Base-by-base conservation (phyloP, 2,113 vertebrate species). In the Limanda limanda region DNA sequence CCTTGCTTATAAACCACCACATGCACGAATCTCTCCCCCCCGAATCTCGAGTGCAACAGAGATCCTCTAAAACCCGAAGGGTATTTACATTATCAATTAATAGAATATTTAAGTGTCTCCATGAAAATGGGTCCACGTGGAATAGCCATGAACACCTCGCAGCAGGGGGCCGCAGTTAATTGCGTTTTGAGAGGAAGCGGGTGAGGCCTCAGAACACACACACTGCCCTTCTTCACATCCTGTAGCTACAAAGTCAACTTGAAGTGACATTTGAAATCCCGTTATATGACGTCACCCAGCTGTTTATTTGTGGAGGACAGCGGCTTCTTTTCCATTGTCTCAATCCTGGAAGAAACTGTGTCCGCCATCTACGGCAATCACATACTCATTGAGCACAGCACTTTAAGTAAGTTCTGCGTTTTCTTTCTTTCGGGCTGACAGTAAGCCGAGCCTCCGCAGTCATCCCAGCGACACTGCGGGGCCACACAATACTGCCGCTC, bases 71-170 rank as follows among this genome's bases (percentile, higher is more conserved):
- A 87, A 78, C 76, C 88, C 69, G 67, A 82, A 81, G 87, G 89
- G 82, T 86, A 83, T 86, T 87, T 89, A 88, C 88, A 91, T 91
- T 71, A 88, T 88, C 86, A 93, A 92, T 91, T 92, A 84, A 86
- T 87, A 85, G 74, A 86, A 90, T 90, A 91, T 85, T 90, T 90
- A 88, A 89, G 61, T 67, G 64, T 76, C 76, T 65, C 69, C 75
- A 71, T 84, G 75, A 67, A 89, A 84, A 87, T 89, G 74, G 52
- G 63, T 76, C 78, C 79, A 17, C 40, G 0, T 71, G 88, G 84
- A 90, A 87, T 87, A 82, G 76, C 74, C 67, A 59, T 73, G 84
- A 79, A 64, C 72, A 82, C 84, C 76, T 86, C 83, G 73, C 87
- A 79, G 82, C 84, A 82, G 76, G 78, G 61, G 60, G 13, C 35